Conservation (phyloP, 37 sponge, comb jelly and placozoan genomes). For the Sycon ciliatum region DNA sequence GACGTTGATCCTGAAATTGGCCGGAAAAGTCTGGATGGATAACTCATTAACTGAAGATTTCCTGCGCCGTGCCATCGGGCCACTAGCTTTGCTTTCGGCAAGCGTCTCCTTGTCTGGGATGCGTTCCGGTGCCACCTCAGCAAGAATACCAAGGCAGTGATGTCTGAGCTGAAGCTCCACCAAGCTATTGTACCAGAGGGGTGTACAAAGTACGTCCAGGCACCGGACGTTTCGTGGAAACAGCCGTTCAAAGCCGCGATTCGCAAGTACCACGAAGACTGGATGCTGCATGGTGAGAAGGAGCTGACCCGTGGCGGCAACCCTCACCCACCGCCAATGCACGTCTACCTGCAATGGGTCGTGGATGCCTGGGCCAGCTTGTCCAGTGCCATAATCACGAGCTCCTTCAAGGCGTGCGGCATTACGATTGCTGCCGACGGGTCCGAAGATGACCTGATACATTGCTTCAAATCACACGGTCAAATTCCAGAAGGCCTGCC, state of each 20-base stretch:
- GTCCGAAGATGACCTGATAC: slow-evolving; percentile 13
- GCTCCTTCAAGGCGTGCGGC: slow-evolving; percentile 38
- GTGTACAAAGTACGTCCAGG: slow-evolving; percentile 28
- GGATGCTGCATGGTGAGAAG: slow-evolving; percentile 38
- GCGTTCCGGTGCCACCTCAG: slow-evolving; percentile 42
- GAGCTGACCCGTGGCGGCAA: slow-evolving; percentile 41
- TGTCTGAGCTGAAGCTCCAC: slow-evolving; percentile 5
- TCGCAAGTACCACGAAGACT: slow-evolving; percentile 18
- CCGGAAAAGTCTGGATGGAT: slow-evolving; percentile 53
- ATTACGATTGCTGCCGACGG: slow-evolving; percentile 27
- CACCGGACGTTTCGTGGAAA: slow-evolving; percentile 44
- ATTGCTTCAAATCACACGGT: too few relatives aligned
- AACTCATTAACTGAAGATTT: slow-evolving; percentile 42
- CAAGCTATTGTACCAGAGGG: slow-evolving; percentile 40
- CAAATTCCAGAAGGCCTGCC: too few relatives aligned
- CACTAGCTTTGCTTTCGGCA: slow-evolving; percentile 17
- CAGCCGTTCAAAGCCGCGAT: slow-evolving; percentile 34
- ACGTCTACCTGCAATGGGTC: slow-evolving; percentile 29
- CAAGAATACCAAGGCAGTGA: background rate
- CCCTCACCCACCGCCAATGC: slow-evolving; percentile 33
- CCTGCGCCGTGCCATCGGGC: slow-evolving; percentile 18
- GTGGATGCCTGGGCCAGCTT: slow-evolving; percentile 34
- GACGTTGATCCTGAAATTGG: slow-evolving; percentile 12
- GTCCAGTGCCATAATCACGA: slow-evolving; percentile 21
- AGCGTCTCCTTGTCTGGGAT: slow-evolving; percentile 43